Base-by-base conservation (phyloP, 2,888 invertebrate species). In the Margaritifera margaritifera region DNA sequence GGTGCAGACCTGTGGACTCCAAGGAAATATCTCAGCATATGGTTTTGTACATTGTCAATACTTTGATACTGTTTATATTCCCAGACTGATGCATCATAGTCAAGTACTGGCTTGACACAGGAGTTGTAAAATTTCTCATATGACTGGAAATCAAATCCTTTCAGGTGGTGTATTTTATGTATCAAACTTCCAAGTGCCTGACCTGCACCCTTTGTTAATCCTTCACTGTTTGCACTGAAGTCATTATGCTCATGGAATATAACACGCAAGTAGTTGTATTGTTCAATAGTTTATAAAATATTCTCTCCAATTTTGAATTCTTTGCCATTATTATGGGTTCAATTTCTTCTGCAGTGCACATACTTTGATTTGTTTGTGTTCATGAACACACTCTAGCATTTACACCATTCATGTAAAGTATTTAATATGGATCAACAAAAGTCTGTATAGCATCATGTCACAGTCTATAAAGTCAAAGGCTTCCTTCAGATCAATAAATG, bases 1-100 rank as follows among this genome's bases (percentile, higher is more conserved):
- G 71, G 71, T 6, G 69, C 58, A 31, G 64, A 68, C 50, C 66
- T 31, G 52, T 68, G 74, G 1, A 71, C 68, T 4, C 74, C 70
- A 54, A 63, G 62, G 53, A 56, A 52, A 57, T 62, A 70, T 31
- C 69, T 24, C 27, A 71, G 51, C 22, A 67, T n/a, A n/a, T n/a
- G n/a, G n/a, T n/a, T n/a, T n/a, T n/a, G n/a, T n/a, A n/a, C n/a
- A n/a, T n/a, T n/a, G n/a, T 69, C 69, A 4, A 58, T 53, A n/a
- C 6, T 22, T 54, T 69, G 58, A 60, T 31, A 65, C 20, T 60
- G 56, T 55, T 60, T 64, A 42, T 22, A 69, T 8, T 65, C 69
- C 69, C 69, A 69, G 24, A 65, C 61, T 24, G 60, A 60, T 20
- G 60, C 52, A 25, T 58, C 52, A 66, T 70, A 68, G n/a, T 64